phyloP scores from a whole-genome alignment of 2,113 vertebrate species.

The Myanophis thanlyinensis region DNA sequence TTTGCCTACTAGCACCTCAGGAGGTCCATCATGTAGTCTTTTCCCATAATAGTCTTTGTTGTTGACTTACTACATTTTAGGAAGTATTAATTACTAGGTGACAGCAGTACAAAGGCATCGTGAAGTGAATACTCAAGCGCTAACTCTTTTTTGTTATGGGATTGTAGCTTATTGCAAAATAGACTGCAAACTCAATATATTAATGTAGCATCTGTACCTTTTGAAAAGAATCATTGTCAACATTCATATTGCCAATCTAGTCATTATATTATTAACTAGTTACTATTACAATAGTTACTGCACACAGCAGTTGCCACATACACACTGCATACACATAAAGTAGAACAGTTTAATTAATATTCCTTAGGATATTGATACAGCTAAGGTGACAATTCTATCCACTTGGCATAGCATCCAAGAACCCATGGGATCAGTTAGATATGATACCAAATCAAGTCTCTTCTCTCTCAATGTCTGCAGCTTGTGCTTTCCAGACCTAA shows the following conservation, averaged over 20 bases:
- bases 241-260: not conserved
- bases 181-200: not conserved
- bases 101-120: not conserved
- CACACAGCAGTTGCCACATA: not conserved
- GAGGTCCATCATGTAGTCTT: not conserved
- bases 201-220: not conserved
- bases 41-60: not conserved
- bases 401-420: not conserved
- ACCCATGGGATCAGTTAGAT: not conserved
- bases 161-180: not conserved
- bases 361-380: not conserved
- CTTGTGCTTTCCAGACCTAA: not conserved
- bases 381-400: not conserved
- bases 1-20: not conserved
- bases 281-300: not conserved
- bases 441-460: not conserved
- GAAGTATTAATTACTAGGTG: not conserved
- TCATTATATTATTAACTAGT: not conserved
- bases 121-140: not conserved
- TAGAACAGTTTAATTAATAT: not conserved
- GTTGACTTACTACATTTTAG: slow-evolving; percentile 2
- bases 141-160: not conserved
- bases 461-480: not conserved
- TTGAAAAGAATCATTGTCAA: not conserved
- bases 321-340: not conserved